Evolutionary conservation across 2,797 vertebrate genomes (phyloP).

Genomic region (Melanotaenia pygmaea): DNA sequence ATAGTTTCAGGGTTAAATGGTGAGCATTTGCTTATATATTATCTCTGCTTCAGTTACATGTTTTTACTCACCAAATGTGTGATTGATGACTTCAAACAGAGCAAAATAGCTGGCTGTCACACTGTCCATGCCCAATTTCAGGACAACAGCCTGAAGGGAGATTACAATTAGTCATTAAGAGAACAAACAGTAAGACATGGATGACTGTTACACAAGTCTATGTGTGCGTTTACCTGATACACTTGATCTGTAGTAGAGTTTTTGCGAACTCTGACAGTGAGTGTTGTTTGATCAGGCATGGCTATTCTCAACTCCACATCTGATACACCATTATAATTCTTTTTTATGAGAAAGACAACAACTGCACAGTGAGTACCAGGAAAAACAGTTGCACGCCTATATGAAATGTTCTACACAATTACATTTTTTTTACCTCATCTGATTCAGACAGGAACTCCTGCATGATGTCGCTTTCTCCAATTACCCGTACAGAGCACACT

Average conservation of each 20-base stretch:
- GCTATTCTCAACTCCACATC: conserved; percentile 96
- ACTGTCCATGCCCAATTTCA: conserved; percentile 94
- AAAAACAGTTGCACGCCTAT: not conserved
- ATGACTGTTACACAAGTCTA: not conserved
- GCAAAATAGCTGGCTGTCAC: conserved; percentile 97
- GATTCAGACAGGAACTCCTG: conserved; percentile 98
- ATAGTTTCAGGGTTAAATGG: conserved; percentile 1
- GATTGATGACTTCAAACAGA: conserved; percentile 97
- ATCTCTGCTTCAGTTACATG: not conserved
- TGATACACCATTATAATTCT: conserved; percentile 96
- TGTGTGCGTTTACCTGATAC: conserved; percentile 88
- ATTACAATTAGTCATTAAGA: not conserved
- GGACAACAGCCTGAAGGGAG: conserved; percentile 87
- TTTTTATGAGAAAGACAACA: conserved; percentile 16
- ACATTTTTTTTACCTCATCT: conserved; percentile 87
- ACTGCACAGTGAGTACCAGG: conserved; percentile 22
- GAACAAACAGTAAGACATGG: not conserved
- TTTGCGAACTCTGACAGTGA: conserved; percentile 92
- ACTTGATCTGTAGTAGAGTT: conserved; percentile 98
- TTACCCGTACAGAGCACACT: conserved; percentile 97
- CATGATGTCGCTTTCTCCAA: conserved; percentile 98
- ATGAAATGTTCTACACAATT: not conserved
- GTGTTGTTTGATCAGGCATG: conserved; percentile 89
- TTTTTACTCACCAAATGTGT: conserved; percentile 92
- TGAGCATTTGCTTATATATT: not conserved